Evolutionary conservation across 2,113 vertebrate species (phyloP), one percentile per base, ranked within the genome.

Genomic region (Chrysochloris asiatica): DNA sequence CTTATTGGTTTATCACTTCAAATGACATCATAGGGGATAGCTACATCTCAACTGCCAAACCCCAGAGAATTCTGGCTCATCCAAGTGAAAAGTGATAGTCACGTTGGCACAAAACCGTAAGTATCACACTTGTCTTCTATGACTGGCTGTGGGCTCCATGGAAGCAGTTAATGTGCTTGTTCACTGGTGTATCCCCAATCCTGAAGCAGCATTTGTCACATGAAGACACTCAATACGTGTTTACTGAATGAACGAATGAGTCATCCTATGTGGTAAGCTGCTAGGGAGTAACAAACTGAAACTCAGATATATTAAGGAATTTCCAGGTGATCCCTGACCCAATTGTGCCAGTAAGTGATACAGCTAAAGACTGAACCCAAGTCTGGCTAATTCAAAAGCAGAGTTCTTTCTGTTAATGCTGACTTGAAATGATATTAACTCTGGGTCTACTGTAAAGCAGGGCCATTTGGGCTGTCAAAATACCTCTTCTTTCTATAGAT

Each of bases 221-320:
- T n/a, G 22, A 9, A 50, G 11, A 73, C 2, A 26, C 50, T 61
- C n/a, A 90, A 50, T 45, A 80, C 83, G 81, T 79, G 11, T 52
- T 83, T 82, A 26, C 69, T 75, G 41, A 81, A 59, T 89, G 81
- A 89, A 83, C 89, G 41, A 48, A 91, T 59, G 17, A 82, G 11
- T 30, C 52, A 69, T 56, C 38, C 41, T 69, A 36, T 43, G 54
- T 52, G 28, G 65, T 69, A 67, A 92, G 5, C 1, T 63, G 75
- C 86, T 76, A 56, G 16, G n/a, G 33, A 56, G n/a, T 82, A 69
- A 48, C 14, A 54, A 61, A 50, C 21, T 59, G 36, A 85, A 88
- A 83, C 69, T 82, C 36, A 87, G 69, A 61, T 50, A 85, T 63
- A 50, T 72, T 22, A 69, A n/a, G 4, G 22, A 78, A 83, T 73